Conservation (phyloP, 2,797 vertebrate species). For the Arremon brunneinucha region DNA sequence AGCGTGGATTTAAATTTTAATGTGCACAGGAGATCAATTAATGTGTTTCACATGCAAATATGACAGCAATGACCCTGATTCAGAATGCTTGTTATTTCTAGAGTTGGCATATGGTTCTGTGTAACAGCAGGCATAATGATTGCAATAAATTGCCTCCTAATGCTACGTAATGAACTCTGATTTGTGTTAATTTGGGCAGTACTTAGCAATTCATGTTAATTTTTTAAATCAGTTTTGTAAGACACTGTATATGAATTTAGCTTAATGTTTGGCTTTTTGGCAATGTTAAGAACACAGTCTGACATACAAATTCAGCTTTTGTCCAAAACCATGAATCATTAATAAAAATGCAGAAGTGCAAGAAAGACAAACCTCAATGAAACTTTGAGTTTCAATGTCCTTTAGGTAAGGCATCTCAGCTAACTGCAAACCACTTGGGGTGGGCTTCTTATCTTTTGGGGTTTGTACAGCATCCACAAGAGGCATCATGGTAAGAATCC, state of each 20-base stretch:
- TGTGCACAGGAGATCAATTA: constrained; percentile 61
- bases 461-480: neutral
- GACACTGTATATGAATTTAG: neutral
- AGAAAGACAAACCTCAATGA: neutral
- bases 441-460: neutral
- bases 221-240: constrained; percentile 52
- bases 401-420: neutral
- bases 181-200: constrained; percentile 69
- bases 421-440: neutral
- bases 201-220: constrained; percentile 59
- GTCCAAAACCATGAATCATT: neutral
- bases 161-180: constrained; percentile 66
- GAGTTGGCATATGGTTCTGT: constrained; percentile 64
- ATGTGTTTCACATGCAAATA: constrained; percentile 63
- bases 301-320: neutral
- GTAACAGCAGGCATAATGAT: constrained; percentile 65
- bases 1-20: constrained; percentile 58
- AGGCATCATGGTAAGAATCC: neutral
- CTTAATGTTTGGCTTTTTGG: constrained; percentile 8
- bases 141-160: constrained; percentile 69
- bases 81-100: constrained; percentile 67
- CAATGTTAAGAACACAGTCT: neutral
- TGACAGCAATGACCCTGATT: constrained; percentile 64
- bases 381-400: neutral
- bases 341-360: neutral